Base-by-base conservation (phyloP, 1,140 invertebrate species). In the Belonocnema kinseyi region DNA sequence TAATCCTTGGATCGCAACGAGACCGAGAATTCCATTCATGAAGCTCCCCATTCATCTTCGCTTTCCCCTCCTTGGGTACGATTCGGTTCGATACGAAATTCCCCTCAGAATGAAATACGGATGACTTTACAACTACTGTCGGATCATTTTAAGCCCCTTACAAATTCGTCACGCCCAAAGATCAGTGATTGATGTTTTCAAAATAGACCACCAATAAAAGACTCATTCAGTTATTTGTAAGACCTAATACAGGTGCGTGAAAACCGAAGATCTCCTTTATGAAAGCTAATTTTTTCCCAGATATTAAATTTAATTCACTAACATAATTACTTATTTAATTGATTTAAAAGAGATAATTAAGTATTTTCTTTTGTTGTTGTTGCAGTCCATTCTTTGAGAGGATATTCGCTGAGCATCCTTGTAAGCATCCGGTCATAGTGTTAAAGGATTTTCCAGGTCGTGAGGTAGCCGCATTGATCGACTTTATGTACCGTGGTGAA, bases 401-500 rank as follows among this genome's bases (percentile, higher is more conserved):
- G 84, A 96, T 98, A 87, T 97, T 98, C 87, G 94, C 95, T 74
- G 96, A 97, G 83, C 97, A 96, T 83, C 96, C 97, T n/a, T 98
- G 96, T 92, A 97, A 98, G 87, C 97, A 98, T 88, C 97, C 97
- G 12, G 96, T 98, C 71, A 97, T 98, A 86, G 96, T 98, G 70
- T 89, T 98, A 19, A 97, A 97, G 90, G 97, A 97, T 90, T 96
- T 97, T 84, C 93, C 94, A 83, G 95, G 95, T 75, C 95, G 96
- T 93, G 96, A 97, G 82, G 94, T 98, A 53, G 95, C 97, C 85
- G 96, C 96, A 8, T 95, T 98, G 40, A 95, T 98, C 61, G 96
- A 97, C 90, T 98, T 98, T 82, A 98, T 98, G 96, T 98, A 98
- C 91, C 94, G 95, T 73, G 97, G 97, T 46, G 96, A 97, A 91